Evolutionary conservation across 2,888 invertebrate genomes (phyloP), one percentile per base, ranked within the genome.

Genomic region (Callinectes sapidus): DNA sequence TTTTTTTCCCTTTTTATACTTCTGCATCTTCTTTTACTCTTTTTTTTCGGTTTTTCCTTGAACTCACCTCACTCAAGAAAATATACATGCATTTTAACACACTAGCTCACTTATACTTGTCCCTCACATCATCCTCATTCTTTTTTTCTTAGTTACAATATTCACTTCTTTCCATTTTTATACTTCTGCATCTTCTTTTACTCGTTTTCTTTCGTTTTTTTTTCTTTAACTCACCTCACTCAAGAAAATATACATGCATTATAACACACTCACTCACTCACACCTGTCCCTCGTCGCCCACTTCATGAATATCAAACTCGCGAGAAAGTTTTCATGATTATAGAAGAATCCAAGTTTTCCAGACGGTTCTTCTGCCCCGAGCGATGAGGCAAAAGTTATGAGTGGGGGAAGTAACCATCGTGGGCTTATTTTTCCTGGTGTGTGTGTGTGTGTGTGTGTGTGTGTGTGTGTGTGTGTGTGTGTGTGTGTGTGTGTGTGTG

Each of bases 381-480:
- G 61, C 5, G 28, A n/a, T 28, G 71, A n/a, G 23, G 28, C 71
- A n/a, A n/a, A n/a, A 71, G n/a, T 71, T 71, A n/a, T 71, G 71
- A 10, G 10, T 10, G 71, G 28, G 18, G 23, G 71, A 71, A 8
- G n/a, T 23, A n/a, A n/a, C n/a, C 10, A 28, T 71, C 71, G 10
- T n/a, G 23, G 71, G 71, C 28, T n/a, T 71, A n/a, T n/a, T 71
- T 71, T 23, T 28, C 18, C 10, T 8, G 5, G 23, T n/a, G 23
- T 71, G 71, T 71, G 71, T 71, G 71, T 71, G 71, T 23, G 71
- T 71, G 71, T 71, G 71, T 23, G 71, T 71, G 71, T 71, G 71
- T 71, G 71, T 23, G 71, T 71, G 71, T 71, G n/a, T 28, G 71
- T 71, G 71, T 71, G 71, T 28, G 71, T 71, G 71, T 28, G 71